Evolutionary conservation across 2,888 invertebrate genomes (phyloP).

Genomic region (Polyploca ridens): DNA sequence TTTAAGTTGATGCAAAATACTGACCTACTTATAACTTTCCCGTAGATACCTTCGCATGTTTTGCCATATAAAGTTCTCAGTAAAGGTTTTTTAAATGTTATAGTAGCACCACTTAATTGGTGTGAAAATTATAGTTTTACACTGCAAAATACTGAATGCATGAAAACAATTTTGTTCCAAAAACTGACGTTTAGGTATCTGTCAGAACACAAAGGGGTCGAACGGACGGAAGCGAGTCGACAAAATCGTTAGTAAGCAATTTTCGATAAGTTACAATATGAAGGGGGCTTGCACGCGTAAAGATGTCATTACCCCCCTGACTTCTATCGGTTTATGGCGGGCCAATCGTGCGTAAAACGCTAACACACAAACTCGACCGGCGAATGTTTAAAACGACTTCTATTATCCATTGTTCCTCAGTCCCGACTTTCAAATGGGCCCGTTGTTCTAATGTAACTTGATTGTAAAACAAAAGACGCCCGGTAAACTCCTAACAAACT

Average conservation of each 20-base stretch:
- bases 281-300: slow-evolving; percentile 26
- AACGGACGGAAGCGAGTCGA: slow-evolving; percentile 37
- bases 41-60: too few species aligned
- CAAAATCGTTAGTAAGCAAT: slow-evolving; percentile 44
- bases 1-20: too few species aligned
- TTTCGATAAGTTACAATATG: slow-evolving; percentile 51
- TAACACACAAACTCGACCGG: slow-evolving; percentile 54
- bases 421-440: slow-evolving; percentile 48
- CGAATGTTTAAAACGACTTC: slow-evolving; percentile 67
- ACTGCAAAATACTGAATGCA: too few species aligned
- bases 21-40: too few species aligned
- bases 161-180: not conserved
- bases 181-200: slow-evolving; percentile 22
- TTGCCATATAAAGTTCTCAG: too few species aligned
- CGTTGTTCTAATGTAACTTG: slow-evolving; percentile 69
- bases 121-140: too few species aligned
- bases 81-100: too few species aligned
- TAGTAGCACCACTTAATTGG: too few species aligned
- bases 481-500: slow-evolving; percentile 58
- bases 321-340: slow-evolving; percentile 56
- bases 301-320: slow-evolving; percentile 25
- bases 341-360: slow-evolving; percentile 69
- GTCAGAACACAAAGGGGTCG: slow-evolving; percentile 43
- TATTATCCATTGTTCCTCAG: slow-evolving; percentile 56
- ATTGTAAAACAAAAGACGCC: slow-evolving; percentile 70